Percentiles rank a stretch among this genome's conserved stretches.
Evolutionary conservation across 92 coral and sea anemone genomes (phyloP).

Genomic region (Heliopora coerulea): DNA sequence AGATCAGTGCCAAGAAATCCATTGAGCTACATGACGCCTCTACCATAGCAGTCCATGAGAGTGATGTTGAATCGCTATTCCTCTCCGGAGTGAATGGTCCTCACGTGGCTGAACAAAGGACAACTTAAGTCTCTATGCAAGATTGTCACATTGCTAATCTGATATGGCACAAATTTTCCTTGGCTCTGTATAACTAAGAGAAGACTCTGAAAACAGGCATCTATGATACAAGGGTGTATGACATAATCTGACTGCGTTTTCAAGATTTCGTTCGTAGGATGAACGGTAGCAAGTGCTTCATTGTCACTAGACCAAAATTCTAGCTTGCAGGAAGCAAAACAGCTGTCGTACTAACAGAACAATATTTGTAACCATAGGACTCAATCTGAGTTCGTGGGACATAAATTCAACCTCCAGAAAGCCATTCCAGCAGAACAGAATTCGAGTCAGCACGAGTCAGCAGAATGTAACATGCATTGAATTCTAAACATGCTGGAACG

Average conservation of each 20-base stretch:
- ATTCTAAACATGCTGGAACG: no score
- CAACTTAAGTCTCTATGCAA: neutral
- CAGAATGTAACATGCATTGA: no score
- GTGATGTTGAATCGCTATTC: constrained; percentile 38
- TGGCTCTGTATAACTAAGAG: constrained; percentile 11
- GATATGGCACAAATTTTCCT: no score
- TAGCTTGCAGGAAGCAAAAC: no score
- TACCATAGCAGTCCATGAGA: constrained; percentile 49
- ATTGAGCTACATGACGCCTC: constrained; percentile 40
- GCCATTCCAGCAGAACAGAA: no score
- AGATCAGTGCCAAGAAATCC: constrained; percentile 54
- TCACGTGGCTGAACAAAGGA: constrained; percentile 54
- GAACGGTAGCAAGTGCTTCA: constrained; percentile 43
- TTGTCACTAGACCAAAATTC: constrained; percentile 57
- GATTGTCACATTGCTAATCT: no score
- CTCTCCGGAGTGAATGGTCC: constrained; percentile 9
- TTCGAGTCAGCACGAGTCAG: no score
- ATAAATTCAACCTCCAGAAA: no score
- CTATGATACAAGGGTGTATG: constrained; percentile 70
- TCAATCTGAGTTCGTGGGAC: no score
- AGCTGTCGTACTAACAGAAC: no score
- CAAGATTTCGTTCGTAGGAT: neutral
- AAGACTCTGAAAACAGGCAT: constrained; percentile 78
- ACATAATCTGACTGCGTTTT: constrained; percentile 48
- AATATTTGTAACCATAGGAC: no score